phyloP scores from a whole-genome alignment of 1,140 invertebrate genomes.

The Zaprionus inermis region DNA sequence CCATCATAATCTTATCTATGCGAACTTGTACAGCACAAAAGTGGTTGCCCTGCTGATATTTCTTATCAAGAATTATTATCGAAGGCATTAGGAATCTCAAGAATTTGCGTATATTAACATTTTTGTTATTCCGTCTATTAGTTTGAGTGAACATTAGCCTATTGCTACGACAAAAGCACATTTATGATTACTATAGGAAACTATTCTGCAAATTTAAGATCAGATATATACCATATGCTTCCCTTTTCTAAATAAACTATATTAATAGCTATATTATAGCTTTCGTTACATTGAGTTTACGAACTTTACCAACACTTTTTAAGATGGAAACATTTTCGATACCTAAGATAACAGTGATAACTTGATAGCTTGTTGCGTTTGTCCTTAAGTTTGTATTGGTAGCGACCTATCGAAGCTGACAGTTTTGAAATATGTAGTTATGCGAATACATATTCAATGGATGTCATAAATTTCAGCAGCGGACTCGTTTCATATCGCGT shows the following conservation, averaged over 20 bases:
- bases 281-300: no score
- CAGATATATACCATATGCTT: no score
- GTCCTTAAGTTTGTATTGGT: neutral
- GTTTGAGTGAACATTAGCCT: no score
- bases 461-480: conserved; percentile 6
- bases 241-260: no score
- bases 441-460: conserved; percentile 4
- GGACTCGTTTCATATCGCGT: neutral
- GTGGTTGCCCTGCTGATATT: neutral
- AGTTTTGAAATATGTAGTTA: conserved; percentile 1
- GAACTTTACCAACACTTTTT: neutral
- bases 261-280: no score
- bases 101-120: neutral
- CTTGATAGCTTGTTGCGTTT: neutral
- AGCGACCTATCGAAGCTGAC: neutral
- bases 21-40: neutral
- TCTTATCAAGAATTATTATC: neutral
- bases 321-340: neutral
- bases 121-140: neutral
- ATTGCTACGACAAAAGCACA: no score
- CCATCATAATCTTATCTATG: neutral
- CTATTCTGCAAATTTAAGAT: no score
- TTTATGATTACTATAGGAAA: no score
- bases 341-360: neutral
- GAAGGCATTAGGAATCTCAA: neutral